Base-by-base conservation (phyloP, 2,888 invertebrate species). In the Drosophila rubida region DNA sequence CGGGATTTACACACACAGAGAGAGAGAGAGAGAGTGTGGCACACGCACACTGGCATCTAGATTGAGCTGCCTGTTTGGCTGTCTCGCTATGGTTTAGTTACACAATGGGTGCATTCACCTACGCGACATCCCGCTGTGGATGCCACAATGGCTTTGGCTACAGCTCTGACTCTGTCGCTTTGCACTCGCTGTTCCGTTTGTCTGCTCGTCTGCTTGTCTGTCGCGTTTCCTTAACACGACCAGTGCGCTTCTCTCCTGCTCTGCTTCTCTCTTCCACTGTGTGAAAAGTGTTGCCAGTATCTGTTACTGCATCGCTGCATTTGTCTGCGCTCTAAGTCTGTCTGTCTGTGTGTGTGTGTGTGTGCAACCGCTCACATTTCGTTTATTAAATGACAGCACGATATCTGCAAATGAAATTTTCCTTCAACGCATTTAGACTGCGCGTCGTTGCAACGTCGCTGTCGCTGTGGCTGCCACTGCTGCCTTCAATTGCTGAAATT, bases 401-500 rank as follows among this genome's bases (percentile, higher is more conserved):
- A 90, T 90, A 90, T 90, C 91, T 90, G 87, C 90, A 88, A 90
- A 90, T 90, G 90, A 90, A 90, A 90, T 90, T 88, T 82, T 88
- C 82, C 72, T 84, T 87, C 78, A 84, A 83, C 88, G 77, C 82
- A 87, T 82, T 82, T 82, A 87, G 82, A 82, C 82, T 13, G 13
- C 11, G 42, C 69, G 32, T n/a, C 32, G 32, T 77, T 78, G 62
- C 82, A 57, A 59, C 48, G 35, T 30, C 42, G 57, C 13, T 13
- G 42, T 35, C 51, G 50, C 32, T 27, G 25, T 19, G 23, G 46
- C 50, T 32, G 37, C 48, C 58, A 49, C 46, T 39, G 75, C 75
- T 75, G 81, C 59, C 59, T 78, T 69, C 84, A 86, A 88, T 88
- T 86, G 88, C 87, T 84, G 67, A 78, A 84, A 84, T 84, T 84